phyloP scores from a whole-genome alignment of 2,113 vertebrate species.

The Tyto alba region DNA sequence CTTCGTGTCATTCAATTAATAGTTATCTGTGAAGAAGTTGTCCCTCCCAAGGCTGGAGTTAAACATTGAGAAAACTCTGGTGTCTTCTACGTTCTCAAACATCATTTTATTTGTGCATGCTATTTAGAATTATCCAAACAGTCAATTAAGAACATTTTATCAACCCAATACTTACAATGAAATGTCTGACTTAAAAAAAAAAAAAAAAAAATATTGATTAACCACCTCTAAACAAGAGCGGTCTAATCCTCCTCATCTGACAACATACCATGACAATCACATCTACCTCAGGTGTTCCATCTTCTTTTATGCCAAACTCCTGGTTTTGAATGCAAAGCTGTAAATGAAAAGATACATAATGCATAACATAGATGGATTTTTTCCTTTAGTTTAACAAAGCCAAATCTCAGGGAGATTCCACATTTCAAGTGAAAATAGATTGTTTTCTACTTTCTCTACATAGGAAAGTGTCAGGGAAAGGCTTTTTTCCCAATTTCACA shows the following conservation, averaged over 20 bases:
- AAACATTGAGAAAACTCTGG: background rate
- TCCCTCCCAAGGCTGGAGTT: background rate
- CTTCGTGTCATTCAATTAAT: background rate
- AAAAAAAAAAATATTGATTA: background rate
- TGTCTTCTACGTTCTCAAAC: background rate
- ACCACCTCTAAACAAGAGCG: background rate
- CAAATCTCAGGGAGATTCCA: background rate
- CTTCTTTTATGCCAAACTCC: conserved; percentile 56
- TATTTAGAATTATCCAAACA: background rate
- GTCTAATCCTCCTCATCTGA: background rate
- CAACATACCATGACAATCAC: conserved; percentile 65
- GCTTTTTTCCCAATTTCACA: background rate
- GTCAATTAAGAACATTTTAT: background rate
- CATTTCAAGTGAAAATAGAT: background rate
- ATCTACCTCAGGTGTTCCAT: conserved; percentile 63
- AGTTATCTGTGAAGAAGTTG: background rate
- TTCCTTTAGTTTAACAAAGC: background rate
- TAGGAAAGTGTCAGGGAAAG: background rate
- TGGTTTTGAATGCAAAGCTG: conserved; percentile 69
- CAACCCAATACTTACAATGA: background rate
- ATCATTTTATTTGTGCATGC: background rate
- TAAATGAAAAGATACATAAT: background rate
- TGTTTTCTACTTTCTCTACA: too few relatives aligned
- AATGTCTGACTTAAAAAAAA: background rate
- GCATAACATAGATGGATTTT: background rate